Evolutionary conservation across 2,113 vertebrate genomes (phyloP).

Genomic region (Hydrochoerus hydrochaeris): DNA sequence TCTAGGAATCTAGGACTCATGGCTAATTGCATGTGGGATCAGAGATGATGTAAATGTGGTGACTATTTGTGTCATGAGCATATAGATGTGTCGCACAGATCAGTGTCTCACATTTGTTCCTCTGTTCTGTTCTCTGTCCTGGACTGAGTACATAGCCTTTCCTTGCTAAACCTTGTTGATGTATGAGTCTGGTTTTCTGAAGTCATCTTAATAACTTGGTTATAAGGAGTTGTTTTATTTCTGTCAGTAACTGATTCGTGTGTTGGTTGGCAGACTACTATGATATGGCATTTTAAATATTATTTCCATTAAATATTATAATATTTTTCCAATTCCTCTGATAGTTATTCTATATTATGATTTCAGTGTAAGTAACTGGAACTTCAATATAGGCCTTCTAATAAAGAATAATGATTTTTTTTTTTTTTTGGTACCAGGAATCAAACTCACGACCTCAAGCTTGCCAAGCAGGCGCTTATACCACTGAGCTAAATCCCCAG

Average conservation of each 20-base stretch:
- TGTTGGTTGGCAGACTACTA: not conserved
- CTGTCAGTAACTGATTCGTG: not conserved
- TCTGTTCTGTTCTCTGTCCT: not conserved
- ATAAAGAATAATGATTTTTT: not conserved
- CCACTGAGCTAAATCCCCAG: too few relatives aligned
- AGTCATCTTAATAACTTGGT: not conserved
- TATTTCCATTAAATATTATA: not conserved
- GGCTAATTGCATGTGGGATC: not conserved
- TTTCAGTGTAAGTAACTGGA: not conserved
- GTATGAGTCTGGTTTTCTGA: not conserved
- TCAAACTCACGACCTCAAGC: too few relatives aligned
- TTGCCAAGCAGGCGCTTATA: too few relatives aligned
- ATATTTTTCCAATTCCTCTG: not conserved
- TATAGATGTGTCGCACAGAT: too few relatives aligned
- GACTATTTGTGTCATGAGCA: not conserved
- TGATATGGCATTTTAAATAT: not conserved
- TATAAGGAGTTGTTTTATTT: slow-evolving; percentile 11
- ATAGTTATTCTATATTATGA: slow-evolving; percentile 13
- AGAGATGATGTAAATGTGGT: not conserved
- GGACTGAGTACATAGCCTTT: not conserved
- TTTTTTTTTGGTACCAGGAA: too few relatives aligned
- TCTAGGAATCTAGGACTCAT: not conserved
- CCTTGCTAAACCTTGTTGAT: not conserved
- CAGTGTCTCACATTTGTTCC: not conserved
- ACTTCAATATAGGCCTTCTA: not conserved